Conservation (phyloP, 2,113 vertebrate species). For the Microcebus tavaratra region DNA sequence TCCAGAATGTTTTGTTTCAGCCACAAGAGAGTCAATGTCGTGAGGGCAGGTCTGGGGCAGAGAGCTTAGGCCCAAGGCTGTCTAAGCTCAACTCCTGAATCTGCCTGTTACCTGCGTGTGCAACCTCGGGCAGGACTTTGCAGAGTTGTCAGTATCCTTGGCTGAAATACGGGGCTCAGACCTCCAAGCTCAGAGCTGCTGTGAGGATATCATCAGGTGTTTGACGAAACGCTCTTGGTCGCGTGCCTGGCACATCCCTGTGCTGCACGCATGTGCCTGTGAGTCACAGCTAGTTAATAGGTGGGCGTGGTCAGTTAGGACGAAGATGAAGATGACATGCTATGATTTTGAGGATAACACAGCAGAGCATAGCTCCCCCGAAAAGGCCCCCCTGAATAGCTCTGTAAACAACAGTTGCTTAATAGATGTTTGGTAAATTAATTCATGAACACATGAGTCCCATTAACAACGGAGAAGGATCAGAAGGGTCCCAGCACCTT, state of each 20-base stretch:
- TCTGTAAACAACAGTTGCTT: background rate
- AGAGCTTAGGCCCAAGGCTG: background rate
- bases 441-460: background rate
- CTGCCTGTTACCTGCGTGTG: accelerated
- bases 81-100: accelerated
- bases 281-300: background rate
- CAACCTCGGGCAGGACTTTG: background rate
- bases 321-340: background rate
- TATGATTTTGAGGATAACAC: accelerated
- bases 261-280: accelerated
- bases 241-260: accelerated
- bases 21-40: accelerated
- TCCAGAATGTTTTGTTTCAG: accelerated
- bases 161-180: background rate
- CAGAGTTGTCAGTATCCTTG: background rate
- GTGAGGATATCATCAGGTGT: background rate
- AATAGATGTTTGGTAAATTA: background rate
- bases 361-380: background rate
- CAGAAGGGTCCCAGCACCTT: background rate
- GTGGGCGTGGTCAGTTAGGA: background rate
- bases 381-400: background rate
- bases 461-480: background rate
- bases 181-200: background rate
- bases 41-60: background rate
- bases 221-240: background rate